Conservation (phyloP, 2,113 vertebrate species). For the Urocolius indicus region DNA sequence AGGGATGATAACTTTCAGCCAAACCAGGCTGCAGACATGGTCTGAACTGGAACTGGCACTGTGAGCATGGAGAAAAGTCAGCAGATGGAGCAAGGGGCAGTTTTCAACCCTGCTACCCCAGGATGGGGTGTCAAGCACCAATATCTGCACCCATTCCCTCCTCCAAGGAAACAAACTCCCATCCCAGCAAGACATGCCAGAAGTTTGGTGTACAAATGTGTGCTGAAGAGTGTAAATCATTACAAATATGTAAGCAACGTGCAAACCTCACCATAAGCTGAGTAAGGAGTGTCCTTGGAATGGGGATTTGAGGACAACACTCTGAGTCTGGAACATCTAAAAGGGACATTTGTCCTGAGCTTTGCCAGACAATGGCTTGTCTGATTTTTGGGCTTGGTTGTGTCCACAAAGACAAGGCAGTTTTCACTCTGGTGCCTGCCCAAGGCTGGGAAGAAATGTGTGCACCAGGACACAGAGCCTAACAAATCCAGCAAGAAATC, state of each 20-base stretch:
- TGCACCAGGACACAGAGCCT: fast-evolving
- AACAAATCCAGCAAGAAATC: fast-evolving
- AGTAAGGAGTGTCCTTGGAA: neutral
- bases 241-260: fast-evolving
- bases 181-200: neutral
- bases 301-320: neutral
- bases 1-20: fast-evolving
- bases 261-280: neutral
- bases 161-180: neutral
- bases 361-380: fast-evolving
- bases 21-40: fast-evolving
- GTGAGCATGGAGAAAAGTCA: neutral
- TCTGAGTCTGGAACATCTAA: neutral
- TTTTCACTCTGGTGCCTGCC: neutral
- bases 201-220: neutral
- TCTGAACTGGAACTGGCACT: neutral
- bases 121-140: neutral
- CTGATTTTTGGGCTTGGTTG: fast-evolving
- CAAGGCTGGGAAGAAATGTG: fast-evolving
- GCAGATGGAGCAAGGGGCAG: neutral
- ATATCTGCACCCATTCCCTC: neutral
- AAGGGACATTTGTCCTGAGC: neutral
- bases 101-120: neutral
- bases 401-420: neutral
- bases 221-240: neutral